Evolutionary conservation across 2,797 vertebrate genomes (phyloP).

Genomic region (Columba guinea): DNA sequence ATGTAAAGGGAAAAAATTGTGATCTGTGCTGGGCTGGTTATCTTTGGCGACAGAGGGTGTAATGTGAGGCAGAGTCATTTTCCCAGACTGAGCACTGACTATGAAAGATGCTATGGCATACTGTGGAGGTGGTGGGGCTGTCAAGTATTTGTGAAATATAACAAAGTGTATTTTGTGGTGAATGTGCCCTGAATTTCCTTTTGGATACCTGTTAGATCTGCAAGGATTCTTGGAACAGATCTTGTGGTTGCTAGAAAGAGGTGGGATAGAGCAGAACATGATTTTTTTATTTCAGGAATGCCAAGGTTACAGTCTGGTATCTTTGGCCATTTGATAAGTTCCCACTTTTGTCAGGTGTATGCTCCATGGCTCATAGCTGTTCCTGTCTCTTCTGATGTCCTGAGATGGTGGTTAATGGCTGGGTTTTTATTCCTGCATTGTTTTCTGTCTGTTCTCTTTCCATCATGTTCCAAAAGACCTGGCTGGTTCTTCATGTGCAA

Average conservation of each 20-base stretch:
- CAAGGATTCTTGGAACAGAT: background rate
- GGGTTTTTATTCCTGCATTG: background rate
- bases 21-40: background rate
- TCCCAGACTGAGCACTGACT: background rate
- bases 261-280: background rate
- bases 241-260: background rate
- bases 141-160: background rate
- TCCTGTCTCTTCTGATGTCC: background rate
- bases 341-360: background rate
- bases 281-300: background rate
- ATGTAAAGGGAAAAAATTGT: background rate
- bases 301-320: background rate
- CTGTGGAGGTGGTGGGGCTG: background rate
- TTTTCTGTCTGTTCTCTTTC: background rate
- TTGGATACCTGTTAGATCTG: background rate
- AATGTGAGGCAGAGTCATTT: background rate
- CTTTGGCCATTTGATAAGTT: background rate
- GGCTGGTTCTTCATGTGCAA: background rate
- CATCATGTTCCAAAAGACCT: background rate
- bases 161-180: background rate
- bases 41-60: background rate
- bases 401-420: background rate
- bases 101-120: background rate
- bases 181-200: background rate
- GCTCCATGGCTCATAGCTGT: background rate